phyloP scores from a whole-genome alignment of 2,113 vertebrate species.

The Rynchops niger region DNA sequence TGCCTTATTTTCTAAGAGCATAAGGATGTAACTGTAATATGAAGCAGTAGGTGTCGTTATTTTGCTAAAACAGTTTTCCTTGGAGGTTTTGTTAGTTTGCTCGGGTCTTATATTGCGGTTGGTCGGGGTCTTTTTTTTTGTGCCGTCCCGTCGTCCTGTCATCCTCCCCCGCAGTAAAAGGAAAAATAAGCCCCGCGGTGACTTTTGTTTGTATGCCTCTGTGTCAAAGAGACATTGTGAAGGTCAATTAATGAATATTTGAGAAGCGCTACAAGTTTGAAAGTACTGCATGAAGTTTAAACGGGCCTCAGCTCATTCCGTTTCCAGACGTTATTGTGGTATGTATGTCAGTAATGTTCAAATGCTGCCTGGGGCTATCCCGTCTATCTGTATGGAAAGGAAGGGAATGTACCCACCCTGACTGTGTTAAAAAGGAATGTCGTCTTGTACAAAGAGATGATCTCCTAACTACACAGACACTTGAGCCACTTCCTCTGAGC shows the following conservation, averaged over 20 bases:
- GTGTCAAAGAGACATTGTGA: background rate
- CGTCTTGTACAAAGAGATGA: background rate
- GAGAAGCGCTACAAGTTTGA: background rate
- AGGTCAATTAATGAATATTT: background rate
- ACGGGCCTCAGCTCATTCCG: background rate
- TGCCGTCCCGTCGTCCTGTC: too few relatives aligned
- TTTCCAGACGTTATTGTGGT: background rate
- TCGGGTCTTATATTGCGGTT: too few relatives aligned
- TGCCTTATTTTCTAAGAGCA: fast-evolving
- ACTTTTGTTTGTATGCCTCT: background rate
- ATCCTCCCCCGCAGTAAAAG: background rate
- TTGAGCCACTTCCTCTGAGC: background rate
- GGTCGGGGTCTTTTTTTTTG: background rate
- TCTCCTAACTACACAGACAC: background rate
- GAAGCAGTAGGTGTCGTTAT: background rate
- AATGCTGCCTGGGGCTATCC: background rate
- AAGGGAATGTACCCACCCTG: fast-evolving
- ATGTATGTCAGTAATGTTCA: background rate
- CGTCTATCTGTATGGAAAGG: background rate
- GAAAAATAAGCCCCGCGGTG: fast-evolving
- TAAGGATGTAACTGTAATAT: background rate
- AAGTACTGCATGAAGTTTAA: background rate
- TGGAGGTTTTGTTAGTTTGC: background rate
- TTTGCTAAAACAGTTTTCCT: background rate
- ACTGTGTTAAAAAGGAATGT: background rate